These are phyloP conservation scores for Theodoxus fluviatilis DNA, from an alignment of 2,888 invertebrate species.

Conservation along the genomic window DNA sequence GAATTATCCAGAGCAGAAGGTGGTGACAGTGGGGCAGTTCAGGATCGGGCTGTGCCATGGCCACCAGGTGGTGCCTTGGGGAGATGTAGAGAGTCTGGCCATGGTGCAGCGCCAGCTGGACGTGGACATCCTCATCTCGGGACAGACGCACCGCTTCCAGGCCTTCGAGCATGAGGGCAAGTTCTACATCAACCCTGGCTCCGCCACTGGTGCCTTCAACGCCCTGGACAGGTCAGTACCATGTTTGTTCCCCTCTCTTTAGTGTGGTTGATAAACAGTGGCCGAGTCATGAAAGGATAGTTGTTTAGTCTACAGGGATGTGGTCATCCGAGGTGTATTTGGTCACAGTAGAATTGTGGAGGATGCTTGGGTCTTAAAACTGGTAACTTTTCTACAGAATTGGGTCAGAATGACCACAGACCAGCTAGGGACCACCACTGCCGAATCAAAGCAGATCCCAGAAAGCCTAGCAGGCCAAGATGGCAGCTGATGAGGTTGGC, in stretches of 20 bases:
- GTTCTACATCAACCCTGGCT: conserved; percentile 99
- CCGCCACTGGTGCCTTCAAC: conserved; percentile 97
- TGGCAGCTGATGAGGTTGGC: too few species aligned
- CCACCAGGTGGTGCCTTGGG: conserved; percentile 91
- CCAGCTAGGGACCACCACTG: too few species aligned
- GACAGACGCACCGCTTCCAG: conserved; percentile 97
- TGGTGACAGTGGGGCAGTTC: conserved; percentile 98
- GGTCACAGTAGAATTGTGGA: too few species aligned
- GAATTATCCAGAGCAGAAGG: conserved; percentile 90
- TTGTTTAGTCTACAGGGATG: too few species aligned
- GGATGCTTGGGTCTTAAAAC: too few species aligned
- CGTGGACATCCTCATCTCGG: conserved; percentile 97
- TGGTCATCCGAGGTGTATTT: too few species aligned
- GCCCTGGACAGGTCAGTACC: conserved; percentile 82
- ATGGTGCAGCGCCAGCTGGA: conserved; percentile 95
- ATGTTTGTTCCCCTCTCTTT: not conserved
- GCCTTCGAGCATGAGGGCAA: conserved; percentile 98
- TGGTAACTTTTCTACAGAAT: too few species aligned
- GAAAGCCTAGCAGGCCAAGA: too few species aligned
- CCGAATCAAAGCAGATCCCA: too few species aligned
- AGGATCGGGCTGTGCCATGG: conserved; percentile 97
- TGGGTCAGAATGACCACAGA: too few species aligned
- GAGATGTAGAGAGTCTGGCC: conserved; percentile 83
- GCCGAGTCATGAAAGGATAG: too few species aligned
- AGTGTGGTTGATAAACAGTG: not conserved